Base-by-base conservation (phyloP, 2,113 vertebrate species). In the Apodemus sylvaticus region DNA sequence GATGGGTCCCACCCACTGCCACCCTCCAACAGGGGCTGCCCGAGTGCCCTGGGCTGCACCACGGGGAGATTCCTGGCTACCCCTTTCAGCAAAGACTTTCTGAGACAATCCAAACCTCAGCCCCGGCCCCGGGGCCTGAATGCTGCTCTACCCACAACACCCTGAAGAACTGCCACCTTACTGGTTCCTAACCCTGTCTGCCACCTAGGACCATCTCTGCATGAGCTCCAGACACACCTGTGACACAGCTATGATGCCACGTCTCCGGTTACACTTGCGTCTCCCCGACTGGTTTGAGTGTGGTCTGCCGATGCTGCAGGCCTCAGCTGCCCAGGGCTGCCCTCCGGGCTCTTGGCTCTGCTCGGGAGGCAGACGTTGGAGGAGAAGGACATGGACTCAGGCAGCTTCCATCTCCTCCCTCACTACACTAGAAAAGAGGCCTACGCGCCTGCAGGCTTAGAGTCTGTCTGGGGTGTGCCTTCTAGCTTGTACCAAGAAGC, bases 371-470 rank as follows among this genome's bases (percentile, higher is more conserved):
- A 42, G 5, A 12, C 3, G 3, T 5, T 4, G 36, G 31, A 10
- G 13, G 36, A 55, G 62, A 51, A 31, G 7, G 31, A 0, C 9
- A 39, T 17, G 5, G 74, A 29, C 77, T 81, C 6, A 22, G n/a
- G 26, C 64, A 24, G 64, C 76, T 53, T 1, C 8, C 17, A 31
- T 0, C 11, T 1, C 7, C n/a, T 22, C 17, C 31, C 55, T 34
- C 1, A 10, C 20, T 4, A 0, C 1, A 0, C 4, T 2, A 13
- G 34, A 29, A 19, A 1, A 4, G 12, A 24, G 20, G 2, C 29
- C 3, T 16, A 4, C 10, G 85, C 8, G 22, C 0, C 36, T n/a
- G 34, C 39, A 7, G 1, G 26, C 70, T 36, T 31, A 42, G 9
- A 36, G 4, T 36, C 42, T 39, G n/a, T 42, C 31, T 14, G 45